Conservation (phyloP, 2,797 vertebrate genomes). For the Pipistrellus kuhlii region DNA sequence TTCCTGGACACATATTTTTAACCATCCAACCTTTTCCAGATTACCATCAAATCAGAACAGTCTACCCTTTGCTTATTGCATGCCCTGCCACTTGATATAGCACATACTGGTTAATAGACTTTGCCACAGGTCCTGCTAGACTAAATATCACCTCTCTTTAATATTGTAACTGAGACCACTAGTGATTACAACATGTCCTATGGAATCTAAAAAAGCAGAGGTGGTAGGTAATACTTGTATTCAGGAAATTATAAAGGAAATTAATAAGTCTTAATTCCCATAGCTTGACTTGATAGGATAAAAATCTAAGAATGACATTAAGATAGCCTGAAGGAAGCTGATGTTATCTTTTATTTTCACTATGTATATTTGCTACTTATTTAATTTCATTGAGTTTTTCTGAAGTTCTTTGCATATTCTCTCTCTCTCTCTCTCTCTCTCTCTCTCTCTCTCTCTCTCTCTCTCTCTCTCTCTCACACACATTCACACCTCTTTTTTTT, state of each 20-base stretch:
- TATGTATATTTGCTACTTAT: background rate
- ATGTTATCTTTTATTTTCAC: background rate
- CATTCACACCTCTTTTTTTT: background rate
- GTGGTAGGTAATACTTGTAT: background rate
- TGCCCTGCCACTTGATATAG: background rate
- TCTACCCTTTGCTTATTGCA: background rate
- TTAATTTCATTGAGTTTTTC: conserved; percentile 5
- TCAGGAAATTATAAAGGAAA: background rate
- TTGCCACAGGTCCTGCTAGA: background rate
- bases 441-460: too few species aligned
- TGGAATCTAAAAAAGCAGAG: background rate
- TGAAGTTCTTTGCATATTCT: background rate
- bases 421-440: too few species aligned
- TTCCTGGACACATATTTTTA: background rate
- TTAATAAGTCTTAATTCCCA: background rate
- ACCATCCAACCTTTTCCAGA: background rate
- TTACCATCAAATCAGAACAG: background rate
- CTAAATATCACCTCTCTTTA: background rate
- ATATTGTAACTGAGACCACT: background rate
- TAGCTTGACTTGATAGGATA: background rate
- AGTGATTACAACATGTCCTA: background rate
- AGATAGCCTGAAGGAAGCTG: background rate
- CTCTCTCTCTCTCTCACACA: background rate
- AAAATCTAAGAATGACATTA: background rate
- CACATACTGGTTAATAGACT: background rate